Percentiles rank a stretch among this genome's conserved stretches.
phyloP scores from a whole-genome alignment of 2,797 vertebrate genomes.

The Steatocranus sp. region DNA sequence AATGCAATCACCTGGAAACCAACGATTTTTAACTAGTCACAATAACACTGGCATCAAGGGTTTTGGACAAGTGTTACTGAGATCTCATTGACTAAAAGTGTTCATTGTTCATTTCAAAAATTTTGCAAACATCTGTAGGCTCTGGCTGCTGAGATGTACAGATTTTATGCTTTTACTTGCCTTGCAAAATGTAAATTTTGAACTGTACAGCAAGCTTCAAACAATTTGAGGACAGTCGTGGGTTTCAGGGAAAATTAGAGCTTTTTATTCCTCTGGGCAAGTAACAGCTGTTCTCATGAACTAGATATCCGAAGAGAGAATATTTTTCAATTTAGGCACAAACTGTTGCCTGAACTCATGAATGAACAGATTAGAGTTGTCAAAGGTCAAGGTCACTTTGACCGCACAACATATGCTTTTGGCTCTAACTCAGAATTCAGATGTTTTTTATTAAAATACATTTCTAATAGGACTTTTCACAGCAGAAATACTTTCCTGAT shows the following conservation, averaged over 20 bases:
- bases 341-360: neutral
- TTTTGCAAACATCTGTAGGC: neutral
- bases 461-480: neutral
- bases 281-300: neutral
- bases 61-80: neutral
- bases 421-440: neutral
- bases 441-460: neutral
- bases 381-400: neutral
- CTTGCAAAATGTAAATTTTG: neutral
- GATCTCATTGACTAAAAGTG: neutral
- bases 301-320: neutral
- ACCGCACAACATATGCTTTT: neutral
- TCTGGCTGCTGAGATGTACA: neutral
- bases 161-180: neutral
- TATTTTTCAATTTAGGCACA: neutral
- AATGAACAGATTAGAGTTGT: neutral
- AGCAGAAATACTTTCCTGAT: neutral
- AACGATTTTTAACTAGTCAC: neutral
- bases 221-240: neutral
- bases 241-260: neutral
- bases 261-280: neutral
- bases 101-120: neutral
- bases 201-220: neutral
- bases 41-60: too few species aligned
- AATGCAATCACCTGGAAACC: neutral